Conservation (phyloP, 2,888 invertebrate species). For the Tholera decimalis region DNA sequence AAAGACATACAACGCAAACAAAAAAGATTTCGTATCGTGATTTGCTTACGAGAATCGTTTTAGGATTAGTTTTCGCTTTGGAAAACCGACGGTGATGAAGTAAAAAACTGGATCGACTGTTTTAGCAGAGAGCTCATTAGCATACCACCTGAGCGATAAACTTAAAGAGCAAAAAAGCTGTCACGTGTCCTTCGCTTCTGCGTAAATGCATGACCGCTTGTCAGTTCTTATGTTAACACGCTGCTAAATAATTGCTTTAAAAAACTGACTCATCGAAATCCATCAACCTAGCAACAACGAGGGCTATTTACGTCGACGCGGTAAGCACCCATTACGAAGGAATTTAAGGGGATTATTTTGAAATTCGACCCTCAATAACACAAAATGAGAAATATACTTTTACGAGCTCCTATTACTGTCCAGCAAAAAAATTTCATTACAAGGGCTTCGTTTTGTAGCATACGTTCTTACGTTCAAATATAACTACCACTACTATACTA, state of each 20-base stretch:
- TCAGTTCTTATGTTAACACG: conserved; percentile 43
- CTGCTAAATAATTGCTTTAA: conserved; percentile 56
- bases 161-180: conserved; percentile 42
- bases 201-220: conserved; percentile 49
- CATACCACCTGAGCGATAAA: conserved; percentile 54
- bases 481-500: neutral
- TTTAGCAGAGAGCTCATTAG: conserved; percentile 59
- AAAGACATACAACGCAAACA: conserved; percentile 46
- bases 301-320: conserved; percentile 36
- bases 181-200: conserved; percentile 41
- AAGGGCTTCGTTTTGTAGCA: conserved; percentile 13
- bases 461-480: neutral
- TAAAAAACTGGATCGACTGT: conserved; percentile 43
- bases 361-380: conserved; percentile 48
- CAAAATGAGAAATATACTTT: conserved; percentile 41
- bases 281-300: conserved; percentile 47
- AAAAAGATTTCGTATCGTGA: conserved; percentile 41
- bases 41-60: conserved; percentile 26
- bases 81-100: conserved; percentile 29
- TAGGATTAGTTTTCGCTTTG: conserved; percentile 1
- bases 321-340: conserved; percentile 44
- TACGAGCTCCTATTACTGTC: conserved; percentile 43
- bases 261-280: conserved; percentile 51
- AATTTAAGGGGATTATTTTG: conserved; percentile 52
- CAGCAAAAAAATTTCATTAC: conserved; percentile 23